Percentiles rank a stretch among this genome's conserved stretches.
These are phyloP conservation scores for Nymphalis polychloros DNA, from an alignment of 2,888 invertebrate genomes.

Conservation along the genomic window DNA sequence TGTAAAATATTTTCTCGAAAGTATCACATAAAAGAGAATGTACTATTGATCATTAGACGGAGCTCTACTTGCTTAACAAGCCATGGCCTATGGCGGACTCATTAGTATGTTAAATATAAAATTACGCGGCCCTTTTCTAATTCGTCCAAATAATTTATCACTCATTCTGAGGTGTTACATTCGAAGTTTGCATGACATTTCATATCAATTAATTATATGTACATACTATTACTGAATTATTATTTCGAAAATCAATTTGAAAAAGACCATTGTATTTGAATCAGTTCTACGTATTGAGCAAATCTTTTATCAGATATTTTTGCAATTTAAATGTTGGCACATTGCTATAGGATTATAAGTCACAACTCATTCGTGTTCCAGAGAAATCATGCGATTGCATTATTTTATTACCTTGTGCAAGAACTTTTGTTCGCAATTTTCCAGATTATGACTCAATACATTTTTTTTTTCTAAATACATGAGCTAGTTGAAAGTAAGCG, in stretches of 20 bases:
- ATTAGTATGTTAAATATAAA: conserved; percentile 51
- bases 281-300: too few relatives aligned
- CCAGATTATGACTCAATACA: conserved; percentile 16
- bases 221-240: too few relatives aligned
- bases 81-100: conserved; percentile 60
- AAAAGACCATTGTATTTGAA: too few relatives aligned
- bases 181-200: not conserved
- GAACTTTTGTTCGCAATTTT: conserved; percentile 1
- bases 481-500: conserved; percentile 58
- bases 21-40: conserved; percentile 49
- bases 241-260: too few relatives aligned
- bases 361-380: conserved; percentile 11
- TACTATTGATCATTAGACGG: conserved; percentile 65
- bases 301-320: not conserved
- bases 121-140: conserved; percentile 34
- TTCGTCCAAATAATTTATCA: conserved; percentile 15
- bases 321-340: conserved; percentile 2
- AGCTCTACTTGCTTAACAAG: conserved; percentile 66
- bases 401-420: conserved; percentile 7
- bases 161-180: not conserved
- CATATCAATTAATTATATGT: too few relatives aligned
- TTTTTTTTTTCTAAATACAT: conserved; percentile 20
- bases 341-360: conserved; percentile 5
- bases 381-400: conserved; percentile 8
- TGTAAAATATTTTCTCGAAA: conserved; percentile 21